Base-by-base conservation (phyloP, 2,797 vertebrate genomes). In the Ispidina lecontei region DNA sequence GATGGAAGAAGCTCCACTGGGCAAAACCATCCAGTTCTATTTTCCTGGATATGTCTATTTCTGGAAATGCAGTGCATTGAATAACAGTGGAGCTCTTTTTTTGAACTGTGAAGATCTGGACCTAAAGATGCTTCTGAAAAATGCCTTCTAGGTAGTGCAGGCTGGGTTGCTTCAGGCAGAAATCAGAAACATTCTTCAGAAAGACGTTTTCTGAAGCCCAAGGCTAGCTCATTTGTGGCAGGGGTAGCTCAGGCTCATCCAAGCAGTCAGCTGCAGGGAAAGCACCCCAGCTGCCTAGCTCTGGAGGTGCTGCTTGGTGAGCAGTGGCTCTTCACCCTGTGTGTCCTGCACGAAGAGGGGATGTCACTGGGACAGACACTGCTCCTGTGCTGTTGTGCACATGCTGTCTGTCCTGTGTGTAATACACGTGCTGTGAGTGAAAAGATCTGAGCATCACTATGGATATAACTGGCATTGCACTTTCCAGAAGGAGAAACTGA, bases 341-440 rank as follows among this genome's bases (percentile, higher is more conserved):
- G 6, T 1, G 0, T 39, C 4, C 37, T 22, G 37, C 63, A 4
- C 0, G 2, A 60, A n/a, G 33, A n/a, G 0, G 4, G 62, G 46
- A 33, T 28, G 25, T n/a, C 47, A 26, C 1, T 17, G 51, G 31
- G 35, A 51, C 23, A 51, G n/a, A 21, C 4, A 20, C 12, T 33
- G 39, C 14, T 83, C 41, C 63, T 69, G 67, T 35, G 23, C 23
- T 26, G 39, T 49, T 72, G 23, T 0, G 37, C 18, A 7, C 6
- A 3, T 62, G 55, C 0, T 26, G 19, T 58, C 83, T 86, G 62
- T 58, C 82, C 29, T 29, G 62, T 37, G 31, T 71, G 80, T 39
- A 44, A 14, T 69, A 68, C 26, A 20, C 22, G 59, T 28, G 19
- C 17, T 37, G 55, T 17, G 47, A 63, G 47, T 72, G 67, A n/a